Evolutionary conservation across 2,797 vertebrate genomes (phyloP).

Genomic region (Clarias platycephalus): DNA sequence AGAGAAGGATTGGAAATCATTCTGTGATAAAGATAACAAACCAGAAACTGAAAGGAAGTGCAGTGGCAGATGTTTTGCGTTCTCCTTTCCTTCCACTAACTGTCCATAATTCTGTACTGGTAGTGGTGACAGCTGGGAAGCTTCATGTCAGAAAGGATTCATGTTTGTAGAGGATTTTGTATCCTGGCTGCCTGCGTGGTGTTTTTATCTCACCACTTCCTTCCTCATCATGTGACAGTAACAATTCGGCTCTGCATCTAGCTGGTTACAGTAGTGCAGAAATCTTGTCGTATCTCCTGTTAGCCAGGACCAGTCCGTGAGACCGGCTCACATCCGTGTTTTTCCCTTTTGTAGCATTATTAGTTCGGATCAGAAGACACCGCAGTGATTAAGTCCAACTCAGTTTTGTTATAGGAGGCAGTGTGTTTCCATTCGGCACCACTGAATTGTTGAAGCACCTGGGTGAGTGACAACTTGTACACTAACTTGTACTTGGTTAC

Average conservation of each 20-base stretch:
- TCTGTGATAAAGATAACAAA: constrained; percentile 40
- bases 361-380: not conserved
- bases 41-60: constrained; percentile 42
- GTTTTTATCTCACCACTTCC: constrained; percentile 71
- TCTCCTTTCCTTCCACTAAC: constrained; percentile 11
- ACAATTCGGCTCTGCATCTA: constrained; percentile 31
- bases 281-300: not conserved
- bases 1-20: constrained; percentile 26
- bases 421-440: constrained; percentile 10
- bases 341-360: not conserved
- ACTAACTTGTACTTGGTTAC: constrained; percentile 58
- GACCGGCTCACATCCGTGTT: not conserved
- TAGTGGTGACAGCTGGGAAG: constrained; percentile 34
- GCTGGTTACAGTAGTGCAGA: constrained; percentile 12
- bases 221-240: constrained; percentile 58
- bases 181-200: constrained; percentile 22
- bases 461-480: constrained; percentile 54
- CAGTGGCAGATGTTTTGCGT: constrained; percentile 33
- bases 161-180: constrained; percentile 30
- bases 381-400: constrained; percentile 25
- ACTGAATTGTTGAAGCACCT: constrained; percentile 7
- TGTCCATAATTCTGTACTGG: constrained; percentile 24
- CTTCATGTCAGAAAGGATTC: constrained; percentile 3
- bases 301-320: constrained; percentile 1
- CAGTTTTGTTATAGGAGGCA: constrained; percentile 3